Percentiles rank a stretch among this genome's conserved stretches.
Conservation (phyloP, 2,797 vertebrate genomes). For the Bradypus variegatus region DNA sequence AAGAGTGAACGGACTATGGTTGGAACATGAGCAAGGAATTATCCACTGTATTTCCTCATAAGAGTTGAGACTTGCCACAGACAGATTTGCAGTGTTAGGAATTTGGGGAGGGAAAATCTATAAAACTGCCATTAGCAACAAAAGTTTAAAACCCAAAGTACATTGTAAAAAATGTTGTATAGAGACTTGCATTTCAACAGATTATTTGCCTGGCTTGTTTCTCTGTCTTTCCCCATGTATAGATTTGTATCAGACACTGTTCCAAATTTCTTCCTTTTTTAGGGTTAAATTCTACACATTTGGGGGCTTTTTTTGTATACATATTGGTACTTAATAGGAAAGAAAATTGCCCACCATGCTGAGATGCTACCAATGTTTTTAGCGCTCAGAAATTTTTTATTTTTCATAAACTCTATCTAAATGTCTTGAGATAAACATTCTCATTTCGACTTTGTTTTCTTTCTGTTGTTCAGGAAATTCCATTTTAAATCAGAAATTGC, state of each 20-base stretch:
- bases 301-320: not conserved
- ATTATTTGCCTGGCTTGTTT: slow-evolving; percentile 10
- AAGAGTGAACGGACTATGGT: not conserved
- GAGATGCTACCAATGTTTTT: slow-evolving; percentile 22
- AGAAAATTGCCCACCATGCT: not conserved
- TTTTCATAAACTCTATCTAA: slow-evolving; percentile 41
- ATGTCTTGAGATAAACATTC: slow-evolving; percentile 7
- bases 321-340: slow-evolving; percentile 24
- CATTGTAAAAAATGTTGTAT: slow-evolving; percentile 5
- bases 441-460: slow-evolving; percentile 28
- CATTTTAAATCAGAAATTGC: slow-evolving; percentile 31
- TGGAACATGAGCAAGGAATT: not conserved
- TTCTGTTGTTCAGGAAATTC: slow-evolving; percentile 31
- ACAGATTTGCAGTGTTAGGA: not conserved
- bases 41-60: not conserved
- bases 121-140: not conserved
- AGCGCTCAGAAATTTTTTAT: slow-evolving; percentile 38
- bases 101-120: not conserved
- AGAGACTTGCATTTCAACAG: slow-evolving; percentile 22
- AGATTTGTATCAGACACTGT: slow-evolving; percentile 8
- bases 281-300: slow-evolving; percentile 17
- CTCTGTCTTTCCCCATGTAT: not conserved
- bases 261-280: not conserved
- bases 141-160: slow-evolving; percentile 32
- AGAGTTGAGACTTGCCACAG: not conserved